Percentiles rank a stretch among this genome's conserved stretches.
Evolutionary conservation across 2,888 invertebrate species (phyloP).

Genomic region (Syritta pipiens): DNA sequence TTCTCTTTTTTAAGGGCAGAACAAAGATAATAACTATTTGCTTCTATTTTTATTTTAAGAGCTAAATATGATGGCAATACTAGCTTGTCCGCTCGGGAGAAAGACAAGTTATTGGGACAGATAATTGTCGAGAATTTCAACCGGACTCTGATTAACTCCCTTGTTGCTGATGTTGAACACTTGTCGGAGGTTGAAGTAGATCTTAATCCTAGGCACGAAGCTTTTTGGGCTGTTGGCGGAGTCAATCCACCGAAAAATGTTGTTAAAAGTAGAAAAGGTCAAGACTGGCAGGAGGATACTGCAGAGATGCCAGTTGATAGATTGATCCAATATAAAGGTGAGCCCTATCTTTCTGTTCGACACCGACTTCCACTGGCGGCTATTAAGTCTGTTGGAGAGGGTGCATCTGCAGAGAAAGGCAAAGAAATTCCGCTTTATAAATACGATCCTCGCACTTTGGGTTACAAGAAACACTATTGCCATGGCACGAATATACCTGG

Average conservation of each 20-base stretch:
- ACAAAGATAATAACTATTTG: no score
- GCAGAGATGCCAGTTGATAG: constrained; percentile 83
- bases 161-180: constrained; percentile 83
- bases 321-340: constrained; percentile 85
- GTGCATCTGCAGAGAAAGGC: constrained; percentile 80
- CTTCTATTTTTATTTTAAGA: constrained; percentile 11
- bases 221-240: constrained; percentile 92
- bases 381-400: constrained; percentile 82
- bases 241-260: constrained; percentile 81
- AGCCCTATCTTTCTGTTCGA: constrained; percentile 86
- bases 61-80: constrained; percentile 35
- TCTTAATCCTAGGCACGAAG: constrained; percentile 88
- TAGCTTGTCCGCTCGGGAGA: constrained; percentile 66
- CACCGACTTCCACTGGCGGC: constrained; percentile 85
- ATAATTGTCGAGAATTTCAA: constrained; percentile 85
- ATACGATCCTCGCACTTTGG: constrained; percentile 83
- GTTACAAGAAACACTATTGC: constrained; percentile 81
- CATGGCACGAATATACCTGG: constrained; percentile 89
- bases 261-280: constrained; percentile 78
- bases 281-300: constrained; percentile 78
- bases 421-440: constrained; percentile 81
- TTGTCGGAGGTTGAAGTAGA: constrained; percentile 84
- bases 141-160: constrained; percentile 83
- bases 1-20: no score
- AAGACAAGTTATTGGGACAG: constrained; percentile 73